Conservation (phyloP, 2,113 vertebrate genomes). For the Carassius gibelio region DNA sequence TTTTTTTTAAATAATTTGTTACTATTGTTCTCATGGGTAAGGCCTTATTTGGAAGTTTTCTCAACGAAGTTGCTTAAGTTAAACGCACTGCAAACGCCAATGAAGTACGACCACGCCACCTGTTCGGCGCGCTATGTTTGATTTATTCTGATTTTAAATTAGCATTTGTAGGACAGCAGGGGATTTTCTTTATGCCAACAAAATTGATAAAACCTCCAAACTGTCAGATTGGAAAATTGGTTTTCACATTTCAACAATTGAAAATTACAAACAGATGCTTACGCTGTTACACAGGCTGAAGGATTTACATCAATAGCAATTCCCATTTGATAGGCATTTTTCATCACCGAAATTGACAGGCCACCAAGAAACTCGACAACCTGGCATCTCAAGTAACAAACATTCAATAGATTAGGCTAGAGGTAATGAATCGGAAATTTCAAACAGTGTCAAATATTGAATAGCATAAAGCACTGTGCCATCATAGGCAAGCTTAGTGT, state of each 20-base stretch:
- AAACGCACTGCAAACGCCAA: neutral
- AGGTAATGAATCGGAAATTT: conserved; percentile 28
- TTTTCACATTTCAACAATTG: conserved; percentile 41
- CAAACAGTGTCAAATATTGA: neutral
- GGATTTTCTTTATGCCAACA: conserved; percentile 27
- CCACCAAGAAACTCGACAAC: conserved; percentile 36
- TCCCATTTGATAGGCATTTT: conserved; percentile 50
- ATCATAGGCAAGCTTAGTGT: neutral
- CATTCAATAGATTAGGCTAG: conserved; percentile 22
- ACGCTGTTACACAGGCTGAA: conserved; percentile 34
- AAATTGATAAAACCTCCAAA: conserved; percentile 52
- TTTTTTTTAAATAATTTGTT: no score
- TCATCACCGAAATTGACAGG: conserved; percentile 40
- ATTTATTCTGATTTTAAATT: conserved; percentile 41
- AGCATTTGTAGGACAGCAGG: neutral
- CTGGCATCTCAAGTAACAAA: conserved; percentile 37
- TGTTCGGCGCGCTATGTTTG: neutral
- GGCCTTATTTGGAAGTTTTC: conserved; percentile 2
- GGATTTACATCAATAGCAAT: conserved; percentile 52
- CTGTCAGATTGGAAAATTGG: conserved; percentile 37
- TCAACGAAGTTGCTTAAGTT: neutral
- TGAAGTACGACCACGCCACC: conserved; percentile 15
- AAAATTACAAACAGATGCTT: conserved; percentile 51
- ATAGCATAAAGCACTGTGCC: neutral
- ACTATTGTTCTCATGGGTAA: neutral